phyloP scores from a whole-genome alignment of 23 tunicate genomes.

The Diplosoma virens region DNA sequence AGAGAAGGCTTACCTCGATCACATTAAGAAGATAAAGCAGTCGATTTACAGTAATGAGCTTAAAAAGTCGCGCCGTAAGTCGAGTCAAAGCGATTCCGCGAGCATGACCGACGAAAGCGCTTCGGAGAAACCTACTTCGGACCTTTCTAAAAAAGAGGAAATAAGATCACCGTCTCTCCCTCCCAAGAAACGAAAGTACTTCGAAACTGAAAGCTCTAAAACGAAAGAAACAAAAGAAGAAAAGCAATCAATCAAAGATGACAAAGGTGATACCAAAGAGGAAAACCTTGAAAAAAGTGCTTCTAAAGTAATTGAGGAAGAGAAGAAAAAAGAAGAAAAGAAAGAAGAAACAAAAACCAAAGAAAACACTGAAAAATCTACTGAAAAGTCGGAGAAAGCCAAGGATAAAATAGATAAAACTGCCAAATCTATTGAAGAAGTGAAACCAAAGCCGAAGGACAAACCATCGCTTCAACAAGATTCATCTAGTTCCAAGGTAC shows the following conservation, averaged over 20 bases:
- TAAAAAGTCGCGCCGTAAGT: background rate
- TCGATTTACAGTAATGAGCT: slow-evolving; percentile 36
- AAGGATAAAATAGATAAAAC: background rate
- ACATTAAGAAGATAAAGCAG: slow-evolving; percentile 38
- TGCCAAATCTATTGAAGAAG: background rate
- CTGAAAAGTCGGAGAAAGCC: background rate
- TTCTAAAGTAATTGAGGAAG: background rate
- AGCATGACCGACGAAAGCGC: slow-evolving; percentile 13
- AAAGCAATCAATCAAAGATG: background rate
- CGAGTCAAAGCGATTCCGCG: background rate
- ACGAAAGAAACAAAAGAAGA: background rate
- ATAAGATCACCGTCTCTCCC: slow-evolving; percentile 77
- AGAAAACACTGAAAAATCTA: background rate
- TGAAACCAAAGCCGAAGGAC: background rate
- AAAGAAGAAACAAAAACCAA: background rate
- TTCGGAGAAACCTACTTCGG: slow-evolving; percentile 8
- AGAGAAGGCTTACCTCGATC: slow-evolving; percentile 41
- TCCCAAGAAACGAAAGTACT: slow-evolving; percentile 59
- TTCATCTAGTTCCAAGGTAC: background rate
- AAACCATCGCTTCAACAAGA: background rate
- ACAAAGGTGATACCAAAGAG: background rate
- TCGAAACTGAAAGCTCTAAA: slow-evolving; percentile 13
- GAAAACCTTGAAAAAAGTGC: background rate
- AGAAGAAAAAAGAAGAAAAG: background rate
- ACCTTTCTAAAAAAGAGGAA: slow-evolving; percentile 35